Conservation (phyloP, 2,888 invertebrate species). For the Pemphredon lugubris region DNA sequence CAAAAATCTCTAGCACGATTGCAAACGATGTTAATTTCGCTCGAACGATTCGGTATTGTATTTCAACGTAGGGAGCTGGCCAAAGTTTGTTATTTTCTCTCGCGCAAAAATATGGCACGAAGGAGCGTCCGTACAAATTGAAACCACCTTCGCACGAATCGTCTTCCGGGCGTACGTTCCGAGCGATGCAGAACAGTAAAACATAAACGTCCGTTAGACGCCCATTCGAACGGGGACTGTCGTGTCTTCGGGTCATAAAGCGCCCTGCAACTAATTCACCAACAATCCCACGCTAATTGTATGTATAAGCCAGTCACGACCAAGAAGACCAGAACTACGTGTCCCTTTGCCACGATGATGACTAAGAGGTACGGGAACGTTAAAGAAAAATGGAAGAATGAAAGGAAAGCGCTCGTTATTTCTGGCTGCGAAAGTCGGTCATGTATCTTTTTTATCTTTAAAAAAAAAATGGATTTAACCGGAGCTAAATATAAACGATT, state of each 20-base stretch:
- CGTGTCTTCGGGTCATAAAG: slow-evolving; percentile 55
- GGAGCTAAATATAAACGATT: too few relatives aligned
- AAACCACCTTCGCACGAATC: slow-evolving; percentile 28
- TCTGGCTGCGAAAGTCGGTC: too few relatives aligned
- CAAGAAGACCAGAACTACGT: slow-evolving; percentile 2
- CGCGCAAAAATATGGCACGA: too few relatives aligned
- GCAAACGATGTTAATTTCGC: too few relatives aligned
- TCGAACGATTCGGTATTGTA: too few relatives aligned
- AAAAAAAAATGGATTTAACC: too few relatives aligned
- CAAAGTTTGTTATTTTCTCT: too few relatives aligned
- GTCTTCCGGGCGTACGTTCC: background rate
- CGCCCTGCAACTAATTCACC: slow-evolving; percentile 49
- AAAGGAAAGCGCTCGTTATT: too few relatives aligned
- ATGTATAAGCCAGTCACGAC: slow-evolving; percentile 55
- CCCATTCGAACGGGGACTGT: slow-evolving; percentile 39
- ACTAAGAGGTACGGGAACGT: slow-evolving; percentile 35
- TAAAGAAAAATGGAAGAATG: background rate
- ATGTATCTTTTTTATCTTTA: too few relatives aligned
- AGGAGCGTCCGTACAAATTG: slow-evolving; percentile 26
- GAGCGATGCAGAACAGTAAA: background rate
- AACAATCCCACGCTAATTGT: slow-evolving; percentile 59
- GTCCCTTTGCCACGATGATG: slow-evolving; percentile 14
- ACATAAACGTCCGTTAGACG: slow-evolving; percentile 37
- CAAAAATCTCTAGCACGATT: too few relatives aligned
- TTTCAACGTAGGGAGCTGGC: too few relatives aligned